Evolutionary conservation across 1,140 invertebrate species (phyloP), one percentile per base, ranked within the genome.

Genomic region (Drosophila kikkawai): DNA sequence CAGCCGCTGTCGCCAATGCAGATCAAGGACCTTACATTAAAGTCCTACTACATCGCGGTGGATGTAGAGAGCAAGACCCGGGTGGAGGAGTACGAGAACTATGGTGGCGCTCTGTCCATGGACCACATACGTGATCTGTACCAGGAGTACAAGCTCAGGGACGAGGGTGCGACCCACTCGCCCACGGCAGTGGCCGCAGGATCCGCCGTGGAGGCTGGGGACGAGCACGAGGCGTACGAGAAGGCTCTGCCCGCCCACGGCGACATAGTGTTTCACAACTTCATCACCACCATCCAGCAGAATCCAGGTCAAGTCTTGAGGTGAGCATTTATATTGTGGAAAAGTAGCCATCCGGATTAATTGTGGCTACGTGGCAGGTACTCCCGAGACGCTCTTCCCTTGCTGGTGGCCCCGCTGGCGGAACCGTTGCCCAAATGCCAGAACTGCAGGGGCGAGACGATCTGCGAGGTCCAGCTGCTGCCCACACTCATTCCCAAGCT

Each of bases 301-400:
- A 96, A 96, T 94, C 96, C 96, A 32, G 95, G 96, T 34, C 97
- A 98, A 91, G 94, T 97, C 75, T 92, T 98, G 45, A 95, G 97
- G 96, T 91, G 15, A 51, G 22, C 8, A 47, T 19, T 55, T 29
- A 5, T 12, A 34, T 7, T 1, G 4, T 3, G 5, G 0, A 22
- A 15, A 22, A 11, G 9, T 4, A 12, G 13, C 7, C 3, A 7
- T 4, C 11, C 1, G 7, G 0, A 34, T 34, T 11, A 32, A 32
- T 15, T 57, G 4, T 6, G 48, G n/a, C n/a, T 53, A 0, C 8
- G 1, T 13, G 56, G 3, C 79, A 96, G 96, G 86, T 97, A 97
- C 82, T 94, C 95, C 22, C 94, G 96, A 47, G 95, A 96, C 66
- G 94, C 94, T 57, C 93, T 94, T 13, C 95, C 96, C 0, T 82